Evolutionary conservation across 2,113 vertebrate genomes (phyloP), one percentile per base, ranked within the genome.

Genomic region (Junco hyemalis): DNA sequence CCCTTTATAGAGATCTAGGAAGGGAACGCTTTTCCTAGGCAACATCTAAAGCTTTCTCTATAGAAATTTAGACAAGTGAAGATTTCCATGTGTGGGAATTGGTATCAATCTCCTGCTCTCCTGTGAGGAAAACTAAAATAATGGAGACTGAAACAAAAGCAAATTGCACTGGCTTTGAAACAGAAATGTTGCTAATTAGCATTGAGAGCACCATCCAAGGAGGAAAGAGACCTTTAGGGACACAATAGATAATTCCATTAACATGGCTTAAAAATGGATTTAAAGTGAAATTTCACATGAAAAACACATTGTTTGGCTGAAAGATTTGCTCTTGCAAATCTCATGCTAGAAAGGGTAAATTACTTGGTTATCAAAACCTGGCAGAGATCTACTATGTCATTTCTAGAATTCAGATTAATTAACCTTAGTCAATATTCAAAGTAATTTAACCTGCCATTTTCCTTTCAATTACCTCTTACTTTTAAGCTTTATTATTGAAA

Each of bases 51-150:
- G 56, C 36, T 60, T 69, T 40, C 35, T 48, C 7, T 36, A 25
- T 19, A 51, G 45, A 51, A 45, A 76, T 86, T 42, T 14, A 61
- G 48, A 19, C 28, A 23, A 93, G 40, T 63, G n/a, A 60, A 65
- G 33, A 25, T 61, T 57, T 64, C 54, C 6, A 0, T n/a, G 7
- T 25, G 2, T 86, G 48, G 54, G 63, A 80, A 35, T 63, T 81
- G 29, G 12, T 59, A 26, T 68, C 23, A 12, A 19, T 54, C 20
- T 80, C 66, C 22, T 0, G 0, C 5, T 51, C 15, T 80, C 28
- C 86, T 80, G 5, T 33, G 86, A 82, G n/a, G 25, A 47, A 33
- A 82, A 26, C 24, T 82, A 2, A 76, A 60, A 45, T 51, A 57
- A 86, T 23, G 24, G 68, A 85, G 24, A 45, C 25, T 66, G 57